Conservation (phyloP, 1,140 invertebrate species). For the Anastrepha ludens region DNA sequence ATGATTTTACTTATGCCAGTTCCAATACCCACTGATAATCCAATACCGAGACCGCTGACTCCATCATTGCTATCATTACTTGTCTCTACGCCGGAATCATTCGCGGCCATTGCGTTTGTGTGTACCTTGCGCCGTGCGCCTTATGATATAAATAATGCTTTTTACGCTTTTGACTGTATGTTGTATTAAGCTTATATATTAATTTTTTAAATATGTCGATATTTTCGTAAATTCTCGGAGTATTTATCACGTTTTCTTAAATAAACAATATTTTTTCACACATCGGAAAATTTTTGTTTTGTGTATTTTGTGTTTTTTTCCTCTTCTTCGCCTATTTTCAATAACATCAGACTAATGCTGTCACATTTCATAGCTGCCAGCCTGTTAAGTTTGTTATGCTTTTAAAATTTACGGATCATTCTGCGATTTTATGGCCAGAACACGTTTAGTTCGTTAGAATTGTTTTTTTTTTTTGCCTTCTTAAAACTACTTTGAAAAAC, state of each 20-base stretch:
- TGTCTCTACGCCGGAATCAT: conserved; percentile 81
- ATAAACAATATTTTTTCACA: conserved; percentile 53
- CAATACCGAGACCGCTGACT: conserved; percentile 41
- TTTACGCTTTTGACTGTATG: not conserved
- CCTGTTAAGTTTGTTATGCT: not conserved
- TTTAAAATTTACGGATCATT: too few species aligned
- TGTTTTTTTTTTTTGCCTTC: too few species aligned
- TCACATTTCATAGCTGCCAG: conserved; percentile 27
- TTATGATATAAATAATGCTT: conserved; percentile 3
- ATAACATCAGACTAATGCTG: conserved; percentile 40
- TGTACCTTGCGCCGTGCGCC: conserved; percentile 21
- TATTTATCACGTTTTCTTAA: conserved; percentile 53
- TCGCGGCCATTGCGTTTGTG: conserved; percentile 68
- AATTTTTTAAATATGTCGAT: not conserved
- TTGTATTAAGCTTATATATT: not conserved
- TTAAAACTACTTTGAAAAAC: too few species aligned
- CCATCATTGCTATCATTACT: conserved; percentile 68
- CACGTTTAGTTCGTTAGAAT: too few species aligned
- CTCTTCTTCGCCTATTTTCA: conserved; percentile 57
- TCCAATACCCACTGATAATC: conserved; percentile 9
- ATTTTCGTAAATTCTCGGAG: not conserved
- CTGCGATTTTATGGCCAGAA: too few species aligned
- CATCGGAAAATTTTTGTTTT: conserved; percentile 56
- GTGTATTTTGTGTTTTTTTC: conserved; percentile 59
- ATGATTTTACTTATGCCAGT: conserved; percentile 24